Base-by-base conservation (phyloP, 2,797 vertebrate species). In the Emys orbicularis region DNA sequence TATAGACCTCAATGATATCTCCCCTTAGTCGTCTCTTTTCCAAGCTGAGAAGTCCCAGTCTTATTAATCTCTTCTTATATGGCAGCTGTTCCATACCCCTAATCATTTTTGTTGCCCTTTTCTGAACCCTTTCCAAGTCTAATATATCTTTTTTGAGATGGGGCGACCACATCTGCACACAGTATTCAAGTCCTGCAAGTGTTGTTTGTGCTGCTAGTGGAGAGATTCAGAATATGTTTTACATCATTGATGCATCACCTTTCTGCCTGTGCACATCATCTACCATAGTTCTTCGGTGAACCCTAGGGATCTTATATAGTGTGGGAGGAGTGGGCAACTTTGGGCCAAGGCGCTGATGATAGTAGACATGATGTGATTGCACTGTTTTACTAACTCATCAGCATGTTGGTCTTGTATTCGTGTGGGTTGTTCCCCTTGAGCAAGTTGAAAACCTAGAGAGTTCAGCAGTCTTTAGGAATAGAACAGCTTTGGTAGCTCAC, bases 121-220 rank as follows among this genome's bases (percentile, higher is more conserved):
- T 47, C 47, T 8, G 47, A 47, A 47, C 47, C 47, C 8, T 47
- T 47, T 47, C 47, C 8, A 47, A 47, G 47, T 47, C 47, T 2
- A 8, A 47, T 47, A 47, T 47, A 47, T 10, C 47, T 47, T 47
- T 47, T 47, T 47, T 47, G 47, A 47, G 47, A 47, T 47, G 47
- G 47, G 47, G 47, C 47, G 9, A 47, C 47, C 47, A 47, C 47
- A 47, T 47, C 47, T 47, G 47, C 47, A 47, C 8, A 9, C 47
- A 47, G 47, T 47, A 47, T 47, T 47, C 47, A 47, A 47, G 47
- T 47, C 47, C 27, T 82, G 10, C 31, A 95, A 84, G 91, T 74
- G 0, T 0, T 77, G 44, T 44, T 44, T 85, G 15, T 89, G 8
- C 23, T 74, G 84, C 19, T 29, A 31, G 9, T 49, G 49, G 12